A percentile compares a stretch with the other conserved stretches of the same genome.
Evolutionary conservation across 2,113 vertebrate genomes (phyloP).

Genomic region (Corapipo altera): DNA sequence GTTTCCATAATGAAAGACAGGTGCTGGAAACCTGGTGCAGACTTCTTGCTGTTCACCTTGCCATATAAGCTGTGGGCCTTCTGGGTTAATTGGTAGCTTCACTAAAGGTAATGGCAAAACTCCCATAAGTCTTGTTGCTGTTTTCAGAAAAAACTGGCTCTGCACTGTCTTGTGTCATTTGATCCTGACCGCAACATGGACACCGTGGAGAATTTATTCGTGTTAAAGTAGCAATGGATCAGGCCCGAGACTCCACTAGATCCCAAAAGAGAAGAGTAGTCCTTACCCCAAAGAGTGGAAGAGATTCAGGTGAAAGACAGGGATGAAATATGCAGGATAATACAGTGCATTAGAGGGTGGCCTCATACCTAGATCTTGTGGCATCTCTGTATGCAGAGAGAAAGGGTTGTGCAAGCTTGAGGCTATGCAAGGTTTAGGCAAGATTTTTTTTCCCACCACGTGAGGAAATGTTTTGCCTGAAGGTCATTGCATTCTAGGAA

Average conservation of each 20-base stretch:
- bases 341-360: not conserved
- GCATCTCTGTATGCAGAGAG: not conserved
- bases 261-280: not conserved
- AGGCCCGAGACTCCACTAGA: not conserved
- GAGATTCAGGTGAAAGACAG: not conserved
- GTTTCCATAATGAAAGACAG: not conserved
- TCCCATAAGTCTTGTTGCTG: not conserved
- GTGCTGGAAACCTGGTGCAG: not conserved
- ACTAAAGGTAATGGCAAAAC: not conserved
- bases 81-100: not conserved
- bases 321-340: not conserved
- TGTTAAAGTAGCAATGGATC: not conserved
- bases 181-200: not conserved
- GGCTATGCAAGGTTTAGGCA: not conserved
- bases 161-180: not conserved
- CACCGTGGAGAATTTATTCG: not conserved
- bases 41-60: not conserved
- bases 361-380: not conserved
- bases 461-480: not conserved
- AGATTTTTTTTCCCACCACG: not conserved
- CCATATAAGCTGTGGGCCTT: not conserved
- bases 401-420: not conserved
- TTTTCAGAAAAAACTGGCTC: not conserved
- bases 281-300: not conserved
- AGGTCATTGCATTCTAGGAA: not conserved